Conservation (phyloP, 2,113 vertebrate genomes). For the Eudorcas thomsonii region DNA sequence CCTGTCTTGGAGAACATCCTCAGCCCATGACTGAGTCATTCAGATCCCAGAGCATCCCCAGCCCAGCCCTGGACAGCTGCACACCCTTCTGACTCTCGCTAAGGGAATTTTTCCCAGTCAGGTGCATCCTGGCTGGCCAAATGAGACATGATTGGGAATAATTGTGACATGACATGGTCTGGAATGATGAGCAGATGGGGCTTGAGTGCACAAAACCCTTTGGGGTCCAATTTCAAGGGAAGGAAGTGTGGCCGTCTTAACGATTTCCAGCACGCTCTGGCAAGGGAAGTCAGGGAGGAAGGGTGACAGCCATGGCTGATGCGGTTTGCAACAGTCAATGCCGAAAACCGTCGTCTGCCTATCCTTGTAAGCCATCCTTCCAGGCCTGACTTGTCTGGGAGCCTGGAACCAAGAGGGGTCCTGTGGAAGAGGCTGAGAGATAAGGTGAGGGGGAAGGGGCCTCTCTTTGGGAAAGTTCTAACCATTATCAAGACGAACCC, state of each 20-base stretch:
- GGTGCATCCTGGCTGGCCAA: constrained; percentile 69
- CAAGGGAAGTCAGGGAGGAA: not conserved
- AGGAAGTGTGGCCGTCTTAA: not conserved
- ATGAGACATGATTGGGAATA: constrained; percentile 78
- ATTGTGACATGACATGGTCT: constrained; percentile 75
- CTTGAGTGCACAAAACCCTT: constrained; percentile 48
- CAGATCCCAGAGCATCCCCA: not conserved
- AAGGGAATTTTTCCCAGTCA: constrained; percentile 67
- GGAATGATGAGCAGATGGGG: constrained; percentile 79
- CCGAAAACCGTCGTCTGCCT: not conserved
- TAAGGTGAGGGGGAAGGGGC: not conserved
- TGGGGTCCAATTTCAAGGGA: constrained; percentile 65
- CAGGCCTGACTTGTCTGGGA: not conserved
- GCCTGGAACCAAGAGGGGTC: not conserved
- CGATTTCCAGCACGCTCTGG: not conserved
- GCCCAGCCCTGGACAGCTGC: not conserved
- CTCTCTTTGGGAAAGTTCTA: not conserved
- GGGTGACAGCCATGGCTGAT: not conserved
- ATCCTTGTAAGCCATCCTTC: not conserved
- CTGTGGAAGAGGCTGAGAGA: not conserved
- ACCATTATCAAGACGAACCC: not conserved
- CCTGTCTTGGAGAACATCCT: not conserved
- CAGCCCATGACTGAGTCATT: not conserved
- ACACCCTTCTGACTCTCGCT: constrained; percentile 54
- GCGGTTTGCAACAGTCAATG: not conserved